Evolutionary conservation across 1,140 invertebrate species (phyloP).

Genomic region (Drosophila triauraria): DNA sequence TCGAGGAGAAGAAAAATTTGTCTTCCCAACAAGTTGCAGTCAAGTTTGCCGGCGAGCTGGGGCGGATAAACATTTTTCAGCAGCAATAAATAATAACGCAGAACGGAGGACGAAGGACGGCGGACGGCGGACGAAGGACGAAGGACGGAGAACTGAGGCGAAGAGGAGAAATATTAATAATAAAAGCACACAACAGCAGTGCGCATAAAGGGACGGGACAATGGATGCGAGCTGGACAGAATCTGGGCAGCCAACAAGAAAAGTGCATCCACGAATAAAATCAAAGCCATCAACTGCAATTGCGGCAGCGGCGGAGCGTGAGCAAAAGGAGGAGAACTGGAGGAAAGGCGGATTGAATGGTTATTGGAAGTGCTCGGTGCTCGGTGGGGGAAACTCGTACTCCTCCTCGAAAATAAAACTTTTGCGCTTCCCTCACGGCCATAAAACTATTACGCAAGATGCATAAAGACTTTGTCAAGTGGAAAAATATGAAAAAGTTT

Average conservation of each 20-base stretch:
- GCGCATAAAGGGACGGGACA: constrained; percentile 61
- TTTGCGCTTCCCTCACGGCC: constrained; percentile 65
- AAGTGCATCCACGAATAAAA: constrained; percentile 83
- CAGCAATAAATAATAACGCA: constrained; percentile 80
- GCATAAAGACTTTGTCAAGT: constrained; percentile 83
- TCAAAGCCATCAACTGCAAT: constrained; percentile 83
- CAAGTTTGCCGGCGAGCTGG: constrained; percentile 74
- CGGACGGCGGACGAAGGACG: constrained; percentile 3
- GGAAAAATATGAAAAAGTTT: constrained; percentile 83
- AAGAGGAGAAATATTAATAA: constrained; percentile 72
- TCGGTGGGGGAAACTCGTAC: constrained; percentile 8
- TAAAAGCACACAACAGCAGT: constrained; percentile 75
- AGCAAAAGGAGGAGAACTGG: constrained; percentile 10
- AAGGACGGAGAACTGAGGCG: constrained; percentile 10
- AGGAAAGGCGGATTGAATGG: constrained; percentile 70
- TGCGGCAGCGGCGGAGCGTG: constrained; percentile 39
- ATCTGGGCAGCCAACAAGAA: constrained; percentile 69
- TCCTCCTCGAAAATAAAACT: constrained; percentile 59
- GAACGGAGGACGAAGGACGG: constrained; percentile 24
- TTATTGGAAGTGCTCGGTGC: constrained; percentile 69
- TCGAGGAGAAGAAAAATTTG: constrained; percentile 67
- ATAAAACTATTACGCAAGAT: constrained; percentile 83
- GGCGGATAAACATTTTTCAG: constrained; percentile 81
- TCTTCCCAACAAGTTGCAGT: constrained; percentile 78
- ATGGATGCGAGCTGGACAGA: constrained; percentile 61